Percentiles rank a stretch among this genome's conserved stretches.
These are phyloP conservation scores for Lagopus leucura DNA, from an alignment of 2,113 vertebrate genomes.

Conservation along the genomic window DNA sequence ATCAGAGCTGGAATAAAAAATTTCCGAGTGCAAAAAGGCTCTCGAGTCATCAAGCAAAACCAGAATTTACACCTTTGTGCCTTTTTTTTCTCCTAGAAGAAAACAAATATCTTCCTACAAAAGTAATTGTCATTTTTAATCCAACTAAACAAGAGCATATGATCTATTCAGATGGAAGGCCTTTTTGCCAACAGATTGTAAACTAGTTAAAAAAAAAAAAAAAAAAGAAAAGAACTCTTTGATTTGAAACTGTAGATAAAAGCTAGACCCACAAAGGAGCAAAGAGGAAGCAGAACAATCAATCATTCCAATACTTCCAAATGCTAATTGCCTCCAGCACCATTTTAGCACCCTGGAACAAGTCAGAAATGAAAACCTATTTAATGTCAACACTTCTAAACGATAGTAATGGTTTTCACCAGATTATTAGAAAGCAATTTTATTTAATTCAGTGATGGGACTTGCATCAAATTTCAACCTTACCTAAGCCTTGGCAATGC, in stretches of 20 bases:
- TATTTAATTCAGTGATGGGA: not conserved
- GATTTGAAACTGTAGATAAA: slow-evolving; percentile 48
- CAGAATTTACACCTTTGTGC: not conserved
- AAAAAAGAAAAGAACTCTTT: not conserved
- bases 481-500: not conserved
- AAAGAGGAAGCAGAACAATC: slow-evolving; percentile 47
- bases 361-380: slow-evolving; percentile 43
- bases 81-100: not conserved
- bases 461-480: not conserved
- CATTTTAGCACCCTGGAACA: slow-evolving; percentile 24
- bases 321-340: slow-evolving; percentile 49
- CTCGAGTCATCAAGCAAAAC: not conserved
- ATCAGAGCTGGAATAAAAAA: not conserved
- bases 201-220: not conserved
- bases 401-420: not conserved
- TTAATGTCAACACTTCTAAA: not conserved
- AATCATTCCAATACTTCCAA: slow-evolving; percentile 21
- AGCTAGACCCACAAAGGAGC: slow-evolving; percentile 47
- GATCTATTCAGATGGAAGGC: not conserved
- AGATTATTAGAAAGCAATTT: not conserved
- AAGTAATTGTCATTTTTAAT: slow-evolving; percentile 24
- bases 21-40: not conserved
- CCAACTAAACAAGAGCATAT: not conserved
- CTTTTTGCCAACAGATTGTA: slow-evolving; percentile 17
- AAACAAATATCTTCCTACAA: slow-evolving; percentile 2